Base-by-base conservation (phyloP, 2,797 vertebrate species). In the Margarornis squamiger region DNA sequence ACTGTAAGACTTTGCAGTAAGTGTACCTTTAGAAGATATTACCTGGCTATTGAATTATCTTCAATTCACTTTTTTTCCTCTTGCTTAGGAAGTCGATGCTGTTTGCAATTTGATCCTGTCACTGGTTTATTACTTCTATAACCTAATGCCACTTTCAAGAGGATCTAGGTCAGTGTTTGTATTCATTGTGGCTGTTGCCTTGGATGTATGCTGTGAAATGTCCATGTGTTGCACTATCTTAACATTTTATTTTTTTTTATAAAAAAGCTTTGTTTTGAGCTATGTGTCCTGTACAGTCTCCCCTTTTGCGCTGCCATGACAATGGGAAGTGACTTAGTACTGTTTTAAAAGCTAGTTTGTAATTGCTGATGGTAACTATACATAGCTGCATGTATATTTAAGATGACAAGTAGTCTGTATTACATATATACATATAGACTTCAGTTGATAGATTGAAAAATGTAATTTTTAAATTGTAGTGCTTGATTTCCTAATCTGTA, bases 81-180 rank as follows among this genome's bases (percentile, higher is more conserved):
- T 85, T 88, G 36, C 48, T 84, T 95, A 99, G 99, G 99, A 99
- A 90, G 98, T 99, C 52, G 99, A 99, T 92, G 99, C 99, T 16
- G 98, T 99, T 93, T 99, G 99, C 97, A 99, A 99, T 96, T 97
- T 99, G 87, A 99, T 99, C 96, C 98, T 99, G 67, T 99, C 99
- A 16, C 96, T 99, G 97, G 98, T 99, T 92, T 99, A 99, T 97
- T 99, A 99, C 98, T 99, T 99, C 98, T 99, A 99, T 97, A 99
- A 99, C 95, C 98, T 99, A 97, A 99, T 99, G 99, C 99, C 99
- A 14, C 99, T 99, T 57, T 99, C 99, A 93, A 98, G 99, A 97
- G 98, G 98, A 93, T 99, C 98, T 96, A 99, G 98, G 98, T 99
- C 78, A 97, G 97, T 98, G 45, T 32, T 87, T 72, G 5, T 80